Evolutionary conservation across 2,888 invertebrate genomes (phyloP), one percentile per base, ranked within the genome.

Genomic region (Spilarctia lutea): DNA sequence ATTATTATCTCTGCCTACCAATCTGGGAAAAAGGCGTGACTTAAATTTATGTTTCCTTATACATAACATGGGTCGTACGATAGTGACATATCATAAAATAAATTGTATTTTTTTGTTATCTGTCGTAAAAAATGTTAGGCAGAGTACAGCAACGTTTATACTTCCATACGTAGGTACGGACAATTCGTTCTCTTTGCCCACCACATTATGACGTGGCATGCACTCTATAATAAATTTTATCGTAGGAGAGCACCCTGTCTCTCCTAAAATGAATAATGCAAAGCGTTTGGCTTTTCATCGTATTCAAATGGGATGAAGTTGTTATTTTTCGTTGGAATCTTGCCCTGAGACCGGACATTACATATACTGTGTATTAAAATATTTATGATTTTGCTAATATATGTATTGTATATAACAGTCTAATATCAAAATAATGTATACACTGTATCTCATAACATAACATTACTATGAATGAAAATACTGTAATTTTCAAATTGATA

Each of bases 291-390:
- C 93, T 91, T 93, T 93, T 92, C 92, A 90, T 89, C 87, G 88
- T 91, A 93, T 93, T 93, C 91, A 94, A 93, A 94, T 93, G 86
- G 88, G 88, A 90, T 89, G 90, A 89, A 89, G 88, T 93, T 92
- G 91, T 93, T 93, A 92, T 92, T 91, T 93, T 92, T 90, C 87
- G 85, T 93, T 93, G 94, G 93, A 93, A 92, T 80, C 83, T 87
- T 94, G 93, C 94, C 93, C 89, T 86, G 84, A 79, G 83, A 87
- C 92, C 87, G 93, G 93, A 93, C 93, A 90, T 85, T 79, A 68
- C 84, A 86, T 91, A 87, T 86, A 82, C 86, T 82, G 76, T 65
- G 56, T 63, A 66, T 67, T 73, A 60, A 56, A 74, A 75, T 79
- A 77, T 82, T 77, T 79, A 83, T 72, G 77, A 67, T 39, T 52